Evolutionary conservation across 2,797 vertebrate genomes (phyloP).

Genomic region (Urosaurus nigricauda): DNA sequence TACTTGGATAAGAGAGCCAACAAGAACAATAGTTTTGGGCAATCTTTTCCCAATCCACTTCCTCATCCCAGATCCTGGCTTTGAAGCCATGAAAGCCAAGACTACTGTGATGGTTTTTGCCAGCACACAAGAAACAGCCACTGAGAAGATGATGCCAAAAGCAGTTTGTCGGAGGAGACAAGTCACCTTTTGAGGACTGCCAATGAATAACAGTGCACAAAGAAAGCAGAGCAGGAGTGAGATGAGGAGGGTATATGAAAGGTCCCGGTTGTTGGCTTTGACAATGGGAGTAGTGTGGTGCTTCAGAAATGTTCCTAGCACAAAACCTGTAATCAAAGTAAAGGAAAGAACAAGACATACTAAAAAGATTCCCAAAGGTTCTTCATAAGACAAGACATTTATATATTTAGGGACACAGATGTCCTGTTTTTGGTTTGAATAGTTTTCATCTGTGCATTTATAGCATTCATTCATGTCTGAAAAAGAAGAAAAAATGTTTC

Average conservation of each 20-base stretch:
- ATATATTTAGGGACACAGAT: background rate
- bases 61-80: constrained; percentile 16
- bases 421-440: background rate
- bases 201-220: constrained; percentile 15
- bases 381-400: background rate
- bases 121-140: constrained; percentile 25
- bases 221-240: constrained; percentile 22
- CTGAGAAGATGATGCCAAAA: constrained; percentile 14
- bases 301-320: constrained; percentile 2
- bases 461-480: constrained; percentile 8
- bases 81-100: constrained; percentile 3
- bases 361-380: background rate
- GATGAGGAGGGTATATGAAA: constrained; percentile 3
- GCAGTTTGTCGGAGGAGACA: constrained; percentile 14
- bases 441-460: background rate
- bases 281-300: constrained; percentile 3
- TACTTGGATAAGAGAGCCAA: background rate
- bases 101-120: constrained; percentile 24
- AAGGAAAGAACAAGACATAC: background rate
- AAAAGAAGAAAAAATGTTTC: background rate
- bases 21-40: background rate
- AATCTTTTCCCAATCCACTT: background rate
- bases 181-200: background rate
- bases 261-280: constrained; percentile 1
- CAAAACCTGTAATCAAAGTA: constrained; percentile 1